Conservation (phyloP, 2,113 vertebrate species). For the Coracopsis vasa region DNA sequence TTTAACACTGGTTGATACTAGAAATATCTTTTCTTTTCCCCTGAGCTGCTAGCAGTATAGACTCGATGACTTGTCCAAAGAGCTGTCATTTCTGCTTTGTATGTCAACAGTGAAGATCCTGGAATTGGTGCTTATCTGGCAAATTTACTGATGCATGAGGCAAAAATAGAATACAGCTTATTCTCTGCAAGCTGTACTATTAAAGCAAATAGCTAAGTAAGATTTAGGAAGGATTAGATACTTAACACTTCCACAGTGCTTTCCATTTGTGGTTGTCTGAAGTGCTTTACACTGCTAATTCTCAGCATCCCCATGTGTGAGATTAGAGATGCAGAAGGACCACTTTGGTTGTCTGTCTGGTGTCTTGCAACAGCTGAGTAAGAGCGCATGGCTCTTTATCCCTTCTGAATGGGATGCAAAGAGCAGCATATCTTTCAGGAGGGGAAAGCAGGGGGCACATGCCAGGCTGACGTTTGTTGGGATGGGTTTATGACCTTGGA, state of each 20-base stretch:
- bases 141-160: not conserved
- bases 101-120: not conserved
- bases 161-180: constrained; percentile 9
- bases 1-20: not conserved
- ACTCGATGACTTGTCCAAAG: not conserved
- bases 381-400: not conserved
- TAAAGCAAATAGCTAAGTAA: constrained; percentile 25
- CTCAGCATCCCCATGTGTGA: not conserved
- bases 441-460: not conserved
- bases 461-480: not conserved
- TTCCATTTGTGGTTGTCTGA: constrained; percentile 37
- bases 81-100: not conserved
- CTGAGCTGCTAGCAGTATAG: not conserved
- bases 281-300: constrained; percentile 5
- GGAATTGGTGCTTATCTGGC: not conserved
- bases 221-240: constrained; percentile 31
- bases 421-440: not conserved
- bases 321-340: not conserved
- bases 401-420: not conserved
- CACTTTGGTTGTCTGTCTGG: not conserved
- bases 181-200: not conserved
- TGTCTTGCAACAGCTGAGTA: not conserved
- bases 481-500: not conserved
- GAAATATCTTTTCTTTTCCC: not conserved
- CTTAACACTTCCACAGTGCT: not conserved